Evolutionary conservation across 2,888 invertebrate species (phyloP), one percentile per base, ranked within the genome.

Genomic region (Teleiodes luculella): DNA sequence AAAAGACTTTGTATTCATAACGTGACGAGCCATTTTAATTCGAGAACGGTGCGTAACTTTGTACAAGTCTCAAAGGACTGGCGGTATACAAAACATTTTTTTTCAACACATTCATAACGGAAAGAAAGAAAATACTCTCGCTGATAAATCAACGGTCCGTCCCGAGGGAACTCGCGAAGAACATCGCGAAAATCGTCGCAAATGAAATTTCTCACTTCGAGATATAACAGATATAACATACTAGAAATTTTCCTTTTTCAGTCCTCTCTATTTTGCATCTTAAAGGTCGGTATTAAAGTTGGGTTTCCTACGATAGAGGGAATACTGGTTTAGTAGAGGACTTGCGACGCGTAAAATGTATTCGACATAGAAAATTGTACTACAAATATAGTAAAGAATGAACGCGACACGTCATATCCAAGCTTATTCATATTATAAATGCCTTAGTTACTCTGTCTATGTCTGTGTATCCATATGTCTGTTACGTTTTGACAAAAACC

Each of bases 151-250:
- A 86, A 80, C 80, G 72, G 67, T 57, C 65, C 64, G 59, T 70
- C 84, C 74, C 69, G 20, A 65, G 81, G 84, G 80, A 72, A 74
- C 74, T 66, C 71, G 76, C 62, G 68, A 65, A 68, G 69, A 72
- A 80, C 83, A 82, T 86, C 83, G 82, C 77, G 75, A 78, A 43
- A 86, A 84, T 83, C 80, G 82, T 81, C 84, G 78, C 83, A 86
- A 86, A 87, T 86, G 83, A 87, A 87, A 86, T 87, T 86, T 86
- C 83, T 79, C 76, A 83, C 83, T 79, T 72, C 53, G 33, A 48
- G 35, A 4, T 14, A 14, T 6, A 37, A 6, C 14, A 14, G 14
- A 63, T 75, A 76, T 74, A 79, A 76, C 76, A 76, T 75, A 76
- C 78, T 76, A 63, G 71, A 69, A n/a, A 70, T 18, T 18, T 41